phyloP scores from a whole-genome alignment of 1,140 invertebrate genomes.

The Vollenhovia emeryi region DNA sequence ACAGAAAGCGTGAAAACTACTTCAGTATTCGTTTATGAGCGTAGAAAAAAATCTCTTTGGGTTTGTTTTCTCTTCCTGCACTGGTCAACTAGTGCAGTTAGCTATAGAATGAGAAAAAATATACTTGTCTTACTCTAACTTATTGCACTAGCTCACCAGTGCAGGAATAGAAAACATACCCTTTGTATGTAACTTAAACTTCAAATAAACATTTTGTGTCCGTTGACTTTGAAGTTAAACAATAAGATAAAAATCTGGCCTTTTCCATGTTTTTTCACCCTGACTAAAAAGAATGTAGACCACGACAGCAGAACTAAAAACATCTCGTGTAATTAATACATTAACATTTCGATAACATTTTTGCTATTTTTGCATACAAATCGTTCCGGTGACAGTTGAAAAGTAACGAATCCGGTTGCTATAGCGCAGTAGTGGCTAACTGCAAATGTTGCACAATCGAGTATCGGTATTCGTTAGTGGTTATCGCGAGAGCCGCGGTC shows the following conservation, averaged over 20 bases:
- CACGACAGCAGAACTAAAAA: neutral
- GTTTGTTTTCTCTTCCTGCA: no score
- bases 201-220: neutral
- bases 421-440: neutral
- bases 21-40: neutral
- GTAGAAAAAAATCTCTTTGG: neutral
- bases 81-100: no score
- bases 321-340: neutral
- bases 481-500: conserved; percentile 47
- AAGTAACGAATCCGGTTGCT: conserved; percentile 22
- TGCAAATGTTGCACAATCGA: conserved; percentile 53
- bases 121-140: no score
- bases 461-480: conserved; percentile 57
- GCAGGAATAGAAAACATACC: no score
- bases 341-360: conserved; percentile 1
- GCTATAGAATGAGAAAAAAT: no score
- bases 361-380: neutral
- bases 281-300: neutral
- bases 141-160: no score
- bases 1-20: neutral
- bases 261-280: neutral
- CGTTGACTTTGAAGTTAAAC: no score
- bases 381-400: neutral
- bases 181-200: no score
- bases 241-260: neutral